These are phyloP conservation scores for Baccha elongata DNA, from an alignment of 2,888 invertebrate species.

Conservation along the genomic window DNA sequence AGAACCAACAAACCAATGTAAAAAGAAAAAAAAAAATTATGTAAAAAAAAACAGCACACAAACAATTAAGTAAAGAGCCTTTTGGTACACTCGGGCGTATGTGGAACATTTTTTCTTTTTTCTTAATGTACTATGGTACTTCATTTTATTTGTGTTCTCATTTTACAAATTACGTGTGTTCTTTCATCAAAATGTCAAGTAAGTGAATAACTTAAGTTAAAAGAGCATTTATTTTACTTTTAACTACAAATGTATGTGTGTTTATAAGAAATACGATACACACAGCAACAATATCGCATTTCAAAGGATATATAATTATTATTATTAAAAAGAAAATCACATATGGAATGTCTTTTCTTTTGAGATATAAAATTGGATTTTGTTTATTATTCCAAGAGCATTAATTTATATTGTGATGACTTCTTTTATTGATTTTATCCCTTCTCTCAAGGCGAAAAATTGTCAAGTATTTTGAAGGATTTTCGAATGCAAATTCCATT, in stretches of 20 bases:
- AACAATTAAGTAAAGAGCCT: conserved; percentile 50
- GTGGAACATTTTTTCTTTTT: conserved; percentile 47
- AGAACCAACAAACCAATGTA: neutral
- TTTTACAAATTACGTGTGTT: conserved; percentile 24
- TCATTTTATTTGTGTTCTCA: conserved; percentile 3
- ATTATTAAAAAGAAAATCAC: too few species aligned
- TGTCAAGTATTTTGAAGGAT: conserved; percentile 8
- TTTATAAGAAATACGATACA: neutral
- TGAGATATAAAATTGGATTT: too few species aligned
- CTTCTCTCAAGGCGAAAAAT: neutral
- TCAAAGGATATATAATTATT: conserved; percentile 3
- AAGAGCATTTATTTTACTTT: conserved; percentile 38
- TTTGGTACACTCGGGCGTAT: conserved; percentile 40
- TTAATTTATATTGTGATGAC: too few species aligned
- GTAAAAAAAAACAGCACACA: conserved; percentile 9
- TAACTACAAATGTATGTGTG: too few species aligned
- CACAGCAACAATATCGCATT: conserved; percentile 2
- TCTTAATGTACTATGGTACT: conserved; percentile 18
- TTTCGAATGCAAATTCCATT: conserved; percentile 23
- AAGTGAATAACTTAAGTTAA: conserved; percentile 22
- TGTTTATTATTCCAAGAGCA: too few species aligned
- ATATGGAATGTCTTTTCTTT: too few species aligned
- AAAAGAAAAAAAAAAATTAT: neutral
- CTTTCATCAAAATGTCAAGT: conserved; percentile 13
- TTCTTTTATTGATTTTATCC: conserved; percentile 12